phyloP scores from a whole-genome alignment of 1,140 invertebrate species.

The Brachystomella parvula region DNA sequence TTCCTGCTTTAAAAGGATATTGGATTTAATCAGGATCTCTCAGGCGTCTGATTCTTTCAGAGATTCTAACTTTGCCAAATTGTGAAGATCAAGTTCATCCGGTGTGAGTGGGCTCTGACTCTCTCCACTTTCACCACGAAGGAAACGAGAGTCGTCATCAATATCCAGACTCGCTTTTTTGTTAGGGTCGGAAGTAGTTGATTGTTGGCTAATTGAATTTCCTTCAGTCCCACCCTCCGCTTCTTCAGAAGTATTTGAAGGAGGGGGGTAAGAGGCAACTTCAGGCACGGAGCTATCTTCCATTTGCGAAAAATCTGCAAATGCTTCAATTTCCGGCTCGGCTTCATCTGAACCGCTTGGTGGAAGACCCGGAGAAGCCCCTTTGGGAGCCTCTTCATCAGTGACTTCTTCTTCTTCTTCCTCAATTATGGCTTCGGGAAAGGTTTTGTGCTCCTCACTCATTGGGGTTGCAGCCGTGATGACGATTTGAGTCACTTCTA shows the following conservation, averaged over 20 bases:
- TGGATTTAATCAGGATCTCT: too few relatives aligned
- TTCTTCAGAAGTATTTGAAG: background rate
- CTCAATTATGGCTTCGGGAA: constrained; percentile 43
- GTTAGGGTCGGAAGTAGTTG: background rate
- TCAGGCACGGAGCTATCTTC: constrained; percentile 8
- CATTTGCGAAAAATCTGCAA: constrained; percentile 21
- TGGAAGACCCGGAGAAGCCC: constrained; percentile 18
- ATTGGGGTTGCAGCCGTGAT: constrained; percentile 82
- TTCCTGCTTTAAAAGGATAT: too few relatives aligned
- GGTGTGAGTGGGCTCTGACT: constrained; percentile 51
- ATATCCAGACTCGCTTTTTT: constrained; percentile 34
- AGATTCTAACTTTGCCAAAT: constrained; percentile 70
- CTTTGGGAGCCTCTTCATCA: constrained; percentile 39
- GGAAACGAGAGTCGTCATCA: constrained; percentile 17
- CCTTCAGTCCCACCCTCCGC: background rate
- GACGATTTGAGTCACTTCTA: constrained; percentile 47
- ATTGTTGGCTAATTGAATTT: background rate
- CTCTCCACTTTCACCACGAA: constrained; percentile 31
- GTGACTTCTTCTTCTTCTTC: constrained; percentile 32
- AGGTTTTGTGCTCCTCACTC: constrained; percentile 64
- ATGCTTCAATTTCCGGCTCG: constrained; percentile 10
- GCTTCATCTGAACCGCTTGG: constrained; percentile 33
- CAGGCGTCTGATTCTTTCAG: constrained; percentile 83
- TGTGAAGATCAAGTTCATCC: constrained; percentile 73
- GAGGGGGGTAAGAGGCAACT: constrained; percentile 27